Conservation (phyloP, 2,797 vertebrate genomes). For the Hemitrygon akajei region DNA sequence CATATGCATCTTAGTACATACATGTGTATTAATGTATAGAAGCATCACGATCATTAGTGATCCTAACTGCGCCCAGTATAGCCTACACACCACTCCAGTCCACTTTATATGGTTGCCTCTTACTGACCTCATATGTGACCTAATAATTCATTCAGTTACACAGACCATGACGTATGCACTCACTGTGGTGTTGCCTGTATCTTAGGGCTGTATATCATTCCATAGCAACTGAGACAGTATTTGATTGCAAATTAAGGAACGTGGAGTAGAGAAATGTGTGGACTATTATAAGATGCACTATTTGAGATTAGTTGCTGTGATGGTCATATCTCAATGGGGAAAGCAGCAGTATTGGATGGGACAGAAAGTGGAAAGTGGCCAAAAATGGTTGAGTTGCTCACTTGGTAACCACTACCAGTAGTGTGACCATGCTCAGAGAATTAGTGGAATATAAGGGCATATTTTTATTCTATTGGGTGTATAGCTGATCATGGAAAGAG, state of each 20-base stretch:
- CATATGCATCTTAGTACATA: background rate
- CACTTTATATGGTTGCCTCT: background rate
- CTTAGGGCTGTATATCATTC: background rate
- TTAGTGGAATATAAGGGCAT: background rate
- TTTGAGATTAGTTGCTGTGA: background rate
- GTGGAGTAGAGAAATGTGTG: background rate
- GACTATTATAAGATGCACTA: background rate
- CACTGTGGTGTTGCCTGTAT: background rate
- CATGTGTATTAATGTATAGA: background rate
- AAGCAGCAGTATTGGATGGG: background rate
- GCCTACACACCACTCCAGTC: background rate
- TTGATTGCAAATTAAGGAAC: background rate
- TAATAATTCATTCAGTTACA: background rate
- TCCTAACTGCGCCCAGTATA: background rate
- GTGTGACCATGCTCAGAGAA: background rate
- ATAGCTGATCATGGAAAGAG: background rate
- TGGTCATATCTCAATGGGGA: background rate
- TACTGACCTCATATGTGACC: background rate
- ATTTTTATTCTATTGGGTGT: no score
- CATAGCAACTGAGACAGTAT: background rate
- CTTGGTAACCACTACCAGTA: background rate
- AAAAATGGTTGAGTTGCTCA: background rate
- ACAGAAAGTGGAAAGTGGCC: background rate
- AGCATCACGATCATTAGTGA: background rate
- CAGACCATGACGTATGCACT: background rate